Evolutionary conservation across 2,888 invertebrate genomes (phyloP).

Genomic region (Phaonia tiefii): DNA sequence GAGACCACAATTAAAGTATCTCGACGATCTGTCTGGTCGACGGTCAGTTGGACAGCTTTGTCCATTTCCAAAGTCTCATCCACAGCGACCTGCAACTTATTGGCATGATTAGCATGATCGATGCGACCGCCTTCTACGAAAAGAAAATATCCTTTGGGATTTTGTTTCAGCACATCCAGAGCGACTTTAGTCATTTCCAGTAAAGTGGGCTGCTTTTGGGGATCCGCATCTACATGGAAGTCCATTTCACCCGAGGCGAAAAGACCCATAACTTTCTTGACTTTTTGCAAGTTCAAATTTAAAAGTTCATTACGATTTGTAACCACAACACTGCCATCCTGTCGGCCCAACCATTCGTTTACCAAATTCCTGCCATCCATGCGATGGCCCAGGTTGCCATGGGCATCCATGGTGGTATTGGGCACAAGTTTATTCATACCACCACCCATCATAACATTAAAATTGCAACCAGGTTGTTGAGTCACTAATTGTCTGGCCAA

Average conservation of each 20-base stretch:
- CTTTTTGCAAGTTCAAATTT: conserved; percentile 79
- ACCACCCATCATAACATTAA: conserved; percentile 89
- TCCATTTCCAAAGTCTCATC: conserved; percentile 89
- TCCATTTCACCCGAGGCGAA: conserved; percentile 82
- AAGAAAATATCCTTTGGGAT: conserved; percentile 82
- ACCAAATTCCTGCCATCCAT: conserved; percentile 85
- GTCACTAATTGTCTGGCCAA: conserved; percentile 88
- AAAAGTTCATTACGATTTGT: conserved; percentile 83
- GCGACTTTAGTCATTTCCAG: conserved; percentile 86
- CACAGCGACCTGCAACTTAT: conserved; percentile 84
- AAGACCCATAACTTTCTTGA: conserved; percentile 82
- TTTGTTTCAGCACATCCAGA: conserved; percentile 82
- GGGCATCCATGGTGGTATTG: conserved; percentile 80
- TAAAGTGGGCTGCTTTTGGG: conserved; percentile 77
- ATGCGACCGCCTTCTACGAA: conserved; percentile 86
- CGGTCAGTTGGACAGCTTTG: conserved; percentile 84
- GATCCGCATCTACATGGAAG: conserved; percentile 81
- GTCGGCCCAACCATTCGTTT: conserved; percentile 84
- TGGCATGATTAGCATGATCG: conserved; percentile 88
- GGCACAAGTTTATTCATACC: conserved; percentile 86
- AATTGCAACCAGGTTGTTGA: conserved; percentile 84
- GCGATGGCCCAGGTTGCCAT: conserved; percentile 82
- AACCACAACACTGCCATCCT: conserved; percentile 82
- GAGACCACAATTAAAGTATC: conserved; percentile 91
- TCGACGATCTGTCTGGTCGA: conserved; percentile 82